Percentiles rank a stretch among this genome's conserved stretches.
phyloP scores from a whole-genome alignment of 2,888 invertebrate species.

The Drosophila phalerata region DNA sequence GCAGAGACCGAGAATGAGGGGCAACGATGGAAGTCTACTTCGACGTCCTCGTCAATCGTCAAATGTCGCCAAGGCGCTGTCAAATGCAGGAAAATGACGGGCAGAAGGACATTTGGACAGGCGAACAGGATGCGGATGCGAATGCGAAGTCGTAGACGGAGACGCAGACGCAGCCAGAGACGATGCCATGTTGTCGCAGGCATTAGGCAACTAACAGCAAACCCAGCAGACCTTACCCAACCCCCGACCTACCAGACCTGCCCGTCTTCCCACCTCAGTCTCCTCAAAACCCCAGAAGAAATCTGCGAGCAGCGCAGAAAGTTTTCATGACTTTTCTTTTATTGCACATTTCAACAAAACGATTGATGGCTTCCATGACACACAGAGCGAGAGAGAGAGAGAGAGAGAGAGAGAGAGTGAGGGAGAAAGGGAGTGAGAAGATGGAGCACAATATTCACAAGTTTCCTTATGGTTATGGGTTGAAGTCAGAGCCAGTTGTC shows the following conservation, averaged over 20 bases:
- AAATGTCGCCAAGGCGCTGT: slow-evolving; percentile 81
- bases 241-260: neutral
- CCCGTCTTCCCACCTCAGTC: neutral
- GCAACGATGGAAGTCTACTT: slow-evolving; percentile 40
- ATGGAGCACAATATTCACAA: slow-evolving; percentile 77
- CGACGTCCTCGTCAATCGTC: slow-evolving; percentile 83
- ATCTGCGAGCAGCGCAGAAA: slow-evolving; percentile 81
- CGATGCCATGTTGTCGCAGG: slow-evolving; percentile 75
- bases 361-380: slow-evolving; percentile 85
- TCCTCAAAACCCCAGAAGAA: slow-evolving; percentile 22
- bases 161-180: slow-evolving; percentile 21
- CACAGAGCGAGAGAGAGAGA: slow-evolving; percentile 27
- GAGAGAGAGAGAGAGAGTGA: slow-evolving; percentile 1
- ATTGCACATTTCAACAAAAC: slow-evolving; percentile 84
- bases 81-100: slow-evolving; percentile 74
- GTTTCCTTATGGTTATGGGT: slow-evolving; percentile 64
- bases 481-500: slow-evolving; percentile 44
- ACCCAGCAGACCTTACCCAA: slow-evolving; percentile 29
- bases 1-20: neutral
- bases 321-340: slow-evolving; percentile 84
- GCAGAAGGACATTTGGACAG: slow-evolving; percentile 48
- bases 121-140: slow-evolving; percentile 38
- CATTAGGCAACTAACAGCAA: slow-evolving; percentile 75
- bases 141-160: slow-evolving; percentile 46
- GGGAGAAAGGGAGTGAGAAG: neutral